Percentiles rank a stretch among this genome's conserved stretches.
These are phyloP conservation scores for Lepidotrigona ventralis DNA, from an alignment of 1,140 invertebrate genomes.

Conservation along the genomic window DNA sequence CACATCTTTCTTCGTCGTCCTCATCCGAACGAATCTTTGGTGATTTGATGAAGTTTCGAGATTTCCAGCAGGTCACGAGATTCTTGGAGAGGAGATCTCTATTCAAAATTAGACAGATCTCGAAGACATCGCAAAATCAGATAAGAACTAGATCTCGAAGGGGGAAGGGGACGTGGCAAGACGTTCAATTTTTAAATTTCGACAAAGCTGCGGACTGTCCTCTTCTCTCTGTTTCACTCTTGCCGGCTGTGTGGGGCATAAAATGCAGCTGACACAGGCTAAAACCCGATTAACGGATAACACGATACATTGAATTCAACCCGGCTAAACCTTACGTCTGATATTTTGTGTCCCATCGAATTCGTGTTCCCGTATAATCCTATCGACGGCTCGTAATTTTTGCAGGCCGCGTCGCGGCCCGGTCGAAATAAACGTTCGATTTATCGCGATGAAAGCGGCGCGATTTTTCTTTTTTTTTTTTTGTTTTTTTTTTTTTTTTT, in stretches of 20 bases:
- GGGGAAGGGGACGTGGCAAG: neutral
- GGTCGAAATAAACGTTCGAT: neutral
- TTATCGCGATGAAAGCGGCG: slow-evolving; percentile 14
- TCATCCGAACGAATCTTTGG: neutral
- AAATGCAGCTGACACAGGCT: slow-evolving; percentile 20
- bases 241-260: neutral
- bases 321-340: slow-evolving; percentile 31
- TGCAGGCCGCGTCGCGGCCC: neutral
- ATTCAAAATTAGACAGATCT: neutral
- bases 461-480: neutral
- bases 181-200: neutral
- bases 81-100: neutral
- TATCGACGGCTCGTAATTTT: slow-evolving; percentile 29
- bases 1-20: slow-evolving; percentile 2
- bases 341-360: slow-evolving; percentile 30
- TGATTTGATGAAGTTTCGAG: neutral
- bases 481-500: too few relatives aligned
- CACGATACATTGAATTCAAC: slow-evolving; percentile 24
- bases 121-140: neutral
- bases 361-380: slow-evolving; percentile 17
- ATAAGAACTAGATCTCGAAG: neutral
- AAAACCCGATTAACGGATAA: slow-evolving; percentile 34
- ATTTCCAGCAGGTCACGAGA: too few relatives aligned
- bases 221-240: neutral
- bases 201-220: neutral